Evolutionary conservation across 2,888 invertebrate genomes (phyloP).

Genomic region (Lathronympha strigana): DNA sequence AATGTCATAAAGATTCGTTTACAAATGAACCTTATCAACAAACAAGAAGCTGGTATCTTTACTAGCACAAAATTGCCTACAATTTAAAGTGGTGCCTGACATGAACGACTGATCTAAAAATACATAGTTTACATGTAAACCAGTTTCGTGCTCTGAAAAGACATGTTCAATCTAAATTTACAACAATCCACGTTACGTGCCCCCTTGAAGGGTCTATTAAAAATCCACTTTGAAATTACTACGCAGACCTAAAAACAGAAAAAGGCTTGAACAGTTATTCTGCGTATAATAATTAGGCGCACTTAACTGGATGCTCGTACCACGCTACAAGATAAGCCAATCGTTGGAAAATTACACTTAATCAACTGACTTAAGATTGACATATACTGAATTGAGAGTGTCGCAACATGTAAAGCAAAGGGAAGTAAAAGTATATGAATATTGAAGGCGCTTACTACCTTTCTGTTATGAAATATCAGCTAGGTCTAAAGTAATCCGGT

Average conservation of each 20-base stretch:
- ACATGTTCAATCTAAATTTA: constrained; percentile 19
- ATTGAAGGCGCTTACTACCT: not conserved
- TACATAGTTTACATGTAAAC: constrained; percentile 8
- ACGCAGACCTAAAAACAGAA: constrained; percentile 29
- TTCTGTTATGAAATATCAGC: not conserved
- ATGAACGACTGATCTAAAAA: constrained; percentile 9
- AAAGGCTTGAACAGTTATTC: constrained; percentile 39
- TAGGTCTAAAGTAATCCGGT: constrained; percentile 31
- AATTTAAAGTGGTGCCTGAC: too few relatives aligned
- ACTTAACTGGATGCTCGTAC: constrained; percentile 28
- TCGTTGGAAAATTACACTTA: constrained; percentile 12
- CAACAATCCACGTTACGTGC: constrained; percentile 9
- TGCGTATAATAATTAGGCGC: constrained; percentile 38
- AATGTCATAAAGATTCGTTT: too few relatives aligned
- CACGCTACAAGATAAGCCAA: constrained; percentile 12
- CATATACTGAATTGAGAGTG: not conserved
- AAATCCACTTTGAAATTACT: constrained; percentile 21
- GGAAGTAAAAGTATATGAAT: constrained; percentile 6
- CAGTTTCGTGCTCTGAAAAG: constrained; percentile 1
- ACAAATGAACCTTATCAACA: too few relatives aligned
- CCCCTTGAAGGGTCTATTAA: constrained; percentile 15
- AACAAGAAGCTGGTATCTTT: too few relatives aligned
- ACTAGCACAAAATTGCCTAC: too few relatives aligned
- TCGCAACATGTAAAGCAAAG: not conserved
- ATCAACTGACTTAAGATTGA: constrained; percentile 14